Evolutionary conservation across 2,888 invertebrate genomes (phyloP).

Genomic region (Drosophila borborema): DNA sequence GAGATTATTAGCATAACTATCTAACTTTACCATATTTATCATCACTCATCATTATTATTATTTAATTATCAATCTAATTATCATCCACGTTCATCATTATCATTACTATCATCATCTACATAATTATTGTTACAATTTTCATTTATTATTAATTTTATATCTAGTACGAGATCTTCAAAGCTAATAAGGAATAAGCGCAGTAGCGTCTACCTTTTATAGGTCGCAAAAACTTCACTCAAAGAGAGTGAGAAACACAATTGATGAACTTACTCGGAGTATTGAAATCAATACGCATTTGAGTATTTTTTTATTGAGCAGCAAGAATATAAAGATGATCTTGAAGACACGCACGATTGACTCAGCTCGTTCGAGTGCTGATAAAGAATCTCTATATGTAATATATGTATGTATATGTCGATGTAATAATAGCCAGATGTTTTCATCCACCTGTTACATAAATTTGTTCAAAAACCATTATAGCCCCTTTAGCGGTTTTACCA

Average conservation of each 20-base stretch:
- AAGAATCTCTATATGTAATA: background rate
- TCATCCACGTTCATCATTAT: background rate
- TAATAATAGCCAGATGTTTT: conserved; percentile 6
- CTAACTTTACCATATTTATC: background rate
- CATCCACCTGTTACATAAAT: conserved; percentile 9
- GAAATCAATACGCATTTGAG: background rate
- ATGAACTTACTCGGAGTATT: background rate
- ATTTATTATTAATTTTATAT: too few species aligned
- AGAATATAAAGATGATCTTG: background rate
- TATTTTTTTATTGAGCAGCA: background rate
- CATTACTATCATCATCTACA: background rate
- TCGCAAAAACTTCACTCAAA: background rate
- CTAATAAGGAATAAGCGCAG: background rate
- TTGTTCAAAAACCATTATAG: background rate
- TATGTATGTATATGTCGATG: background rate
- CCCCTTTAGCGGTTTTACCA: conserved; percentile 3
- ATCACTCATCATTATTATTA: background rate
- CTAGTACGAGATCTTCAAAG: background rate
- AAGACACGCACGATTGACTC: background rate
- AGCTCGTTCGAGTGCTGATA: background rate
- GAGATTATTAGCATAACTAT: background rate
- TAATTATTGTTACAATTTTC: too few species aligned
- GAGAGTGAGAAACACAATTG: background rate
- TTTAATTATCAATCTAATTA: background rate
- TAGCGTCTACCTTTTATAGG: background rate